phyloP scores from a whole-genome alignment of 2,888 invertebrate species.

The Buathra laborator region DNA sequence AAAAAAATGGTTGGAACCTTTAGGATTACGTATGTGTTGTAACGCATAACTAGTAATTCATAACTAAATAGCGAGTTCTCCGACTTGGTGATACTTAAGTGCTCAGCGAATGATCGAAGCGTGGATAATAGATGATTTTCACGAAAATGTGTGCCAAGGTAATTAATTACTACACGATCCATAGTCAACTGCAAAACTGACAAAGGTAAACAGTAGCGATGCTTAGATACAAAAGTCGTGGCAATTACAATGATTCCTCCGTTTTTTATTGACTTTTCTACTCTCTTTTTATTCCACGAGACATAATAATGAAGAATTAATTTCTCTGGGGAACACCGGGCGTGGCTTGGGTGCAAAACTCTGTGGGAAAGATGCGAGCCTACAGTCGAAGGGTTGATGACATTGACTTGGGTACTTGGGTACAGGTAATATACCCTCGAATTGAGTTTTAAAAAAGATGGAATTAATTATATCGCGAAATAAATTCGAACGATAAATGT shows the following conservation, averaged over 20 bases:
- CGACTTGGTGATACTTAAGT: constrained; percentile 42
- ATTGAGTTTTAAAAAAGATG: no score
- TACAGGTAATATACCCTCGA: no score
- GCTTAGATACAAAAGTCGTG: constrained; percentile 23
- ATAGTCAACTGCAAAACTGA: constrained; percentile 29
- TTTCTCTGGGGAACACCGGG: constrained; percentile 4
- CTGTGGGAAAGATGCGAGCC: not conserved
- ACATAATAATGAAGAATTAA: not conserved
- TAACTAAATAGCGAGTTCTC: not conserved
- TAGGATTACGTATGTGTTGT: not conserved
- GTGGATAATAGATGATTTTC: constrained; percentile 58
- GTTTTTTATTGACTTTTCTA: not conserved
- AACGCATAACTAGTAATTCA: not conserved
- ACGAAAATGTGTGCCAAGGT: constrained; percentile 69
- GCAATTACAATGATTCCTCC: not conserved
- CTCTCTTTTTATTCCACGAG: not conserved
- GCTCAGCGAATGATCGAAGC: constrained; percentile 45
- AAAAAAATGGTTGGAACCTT: constrained; percentile 20
- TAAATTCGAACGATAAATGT: no score
- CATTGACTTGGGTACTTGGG: constrained; percentile 73
- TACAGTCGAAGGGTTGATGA: constrained; percentile 77
- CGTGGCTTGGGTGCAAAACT: constrained; percentile 2
- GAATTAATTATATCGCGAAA: no score
- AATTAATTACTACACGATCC: constrained; percentile 51
- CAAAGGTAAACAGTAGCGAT: constrained; percentile 45